These are phyloP conservation scores for Meliscaeva auricollis DNA, from an alignment of 2,888 invertebrate genomes.

Conservation along the genomic window DNA sequence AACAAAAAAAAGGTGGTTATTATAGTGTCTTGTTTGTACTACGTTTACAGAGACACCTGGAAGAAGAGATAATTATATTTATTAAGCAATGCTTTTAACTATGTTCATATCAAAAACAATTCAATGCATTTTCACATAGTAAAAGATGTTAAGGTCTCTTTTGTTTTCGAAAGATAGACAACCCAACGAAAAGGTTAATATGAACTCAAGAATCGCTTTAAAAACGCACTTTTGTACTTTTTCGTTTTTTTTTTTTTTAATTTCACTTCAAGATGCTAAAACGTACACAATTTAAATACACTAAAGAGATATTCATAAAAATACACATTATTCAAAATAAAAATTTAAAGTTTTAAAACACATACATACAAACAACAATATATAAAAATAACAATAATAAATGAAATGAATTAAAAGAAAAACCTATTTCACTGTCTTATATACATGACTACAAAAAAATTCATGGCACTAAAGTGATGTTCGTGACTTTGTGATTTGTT, in stretches of 20 bases:
- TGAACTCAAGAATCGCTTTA: neutral
- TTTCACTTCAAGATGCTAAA: slow-evolving; percentile 31
- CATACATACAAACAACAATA: slow-evolving; percentile 23
- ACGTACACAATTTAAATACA: slow-evolving; percentile 34
- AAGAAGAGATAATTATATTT: too few species aligned
- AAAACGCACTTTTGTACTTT: neutral
- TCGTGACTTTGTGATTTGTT: too few species aligned
- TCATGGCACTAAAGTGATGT: neutral
- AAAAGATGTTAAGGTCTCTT: too few species aligned
- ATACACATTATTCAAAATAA: slow-evolving; percentile 32
- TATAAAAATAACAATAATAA: slow-evolving; percentile 11
- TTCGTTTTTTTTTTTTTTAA: neutral
- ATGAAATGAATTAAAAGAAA: neutral
- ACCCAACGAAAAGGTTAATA: neutral
- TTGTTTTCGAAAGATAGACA: neutral
- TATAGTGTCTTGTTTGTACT: too few species aligned
- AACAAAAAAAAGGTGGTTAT: too few species aligned
- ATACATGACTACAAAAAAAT: neutral
- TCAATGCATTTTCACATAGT: too few species aligned
- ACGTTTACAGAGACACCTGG: too few species aligned
- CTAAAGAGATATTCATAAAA: slow-evolving; percentile 38
- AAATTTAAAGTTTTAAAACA: slow-evolving; percentile 19
- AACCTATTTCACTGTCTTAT: neutral
- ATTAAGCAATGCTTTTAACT: too few species aligned
- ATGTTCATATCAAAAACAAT: too few species aligned